A percentile compares a stretch with the other conserved stretches of the same genome.
These are phyloP conservation scores for Abrostola tripartita DNA, from an alignment of 2,888 invertebrate genomes.

Conservation along the genomic window DNA sequence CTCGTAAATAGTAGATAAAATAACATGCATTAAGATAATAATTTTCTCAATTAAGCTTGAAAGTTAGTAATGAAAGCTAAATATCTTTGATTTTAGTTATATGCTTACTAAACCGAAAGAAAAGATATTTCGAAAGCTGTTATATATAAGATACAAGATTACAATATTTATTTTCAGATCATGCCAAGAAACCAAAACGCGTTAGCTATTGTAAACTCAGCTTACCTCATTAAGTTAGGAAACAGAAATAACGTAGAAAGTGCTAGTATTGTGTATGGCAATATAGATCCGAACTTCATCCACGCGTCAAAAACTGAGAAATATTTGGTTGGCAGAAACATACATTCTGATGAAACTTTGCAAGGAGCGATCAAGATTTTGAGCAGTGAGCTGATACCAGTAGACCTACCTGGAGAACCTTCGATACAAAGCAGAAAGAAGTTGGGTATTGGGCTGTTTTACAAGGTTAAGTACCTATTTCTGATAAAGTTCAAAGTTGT, in stretches of 20 bases:
- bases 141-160: background rate
- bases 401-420: conserved; percentile 90
- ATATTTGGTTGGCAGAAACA: conserved; percentile 80
- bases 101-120: no score
- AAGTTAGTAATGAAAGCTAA: no score
- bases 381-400: conserved; percentile 89
- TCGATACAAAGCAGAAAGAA: conserved; percentile 90
- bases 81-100: no score
- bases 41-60: no score
- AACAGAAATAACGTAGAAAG: conserved; percentile 61
- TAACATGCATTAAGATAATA: no score
- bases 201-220: conserved; percentile 93
- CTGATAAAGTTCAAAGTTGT: no score
- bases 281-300: conserved; percentile 87
- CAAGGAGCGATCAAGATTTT: conserved; percentile 86
- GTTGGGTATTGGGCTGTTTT: conserved; percentile 92
- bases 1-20: no score
- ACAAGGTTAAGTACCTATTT: conserved; percentile 89
- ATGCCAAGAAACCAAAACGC: conserved; percentile 93
- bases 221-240: conserved; percentile 89
- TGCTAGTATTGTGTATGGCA: conserved; percentile 90
- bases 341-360: conserved; percentile 76
- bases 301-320: conserved; percentile 90
- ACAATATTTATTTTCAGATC: conserved; percentile 81
- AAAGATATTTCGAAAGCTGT: background rate